A percentile compares a stretch with the other conserved stretches of the same genome.
These are phyloP conservation scores for Tetragnatha montana DNA, from an alignment of 2,888 invertebrate species.

Conservation along the genomic window DNA sequence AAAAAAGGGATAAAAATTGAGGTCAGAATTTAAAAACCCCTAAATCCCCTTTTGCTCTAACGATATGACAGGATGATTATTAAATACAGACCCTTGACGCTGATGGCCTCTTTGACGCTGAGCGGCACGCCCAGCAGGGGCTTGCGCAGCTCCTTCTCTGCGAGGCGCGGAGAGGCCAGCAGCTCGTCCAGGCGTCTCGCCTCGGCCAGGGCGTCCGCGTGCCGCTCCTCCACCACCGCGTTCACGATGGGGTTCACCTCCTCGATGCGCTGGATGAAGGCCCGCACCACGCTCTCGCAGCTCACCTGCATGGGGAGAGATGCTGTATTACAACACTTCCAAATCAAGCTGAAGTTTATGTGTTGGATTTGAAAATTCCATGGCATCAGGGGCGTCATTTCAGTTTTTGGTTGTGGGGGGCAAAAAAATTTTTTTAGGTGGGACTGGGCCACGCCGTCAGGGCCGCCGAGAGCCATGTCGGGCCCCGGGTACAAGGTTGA, in stretches of 20 bases:
- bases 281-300: slow-evolving; percentile 82
- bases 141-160: slow-evolving; percentile 81
- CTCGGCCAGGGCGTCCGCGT: slow-evolving; percentile 85
- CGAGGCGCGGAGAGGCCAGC: slow-evolving; percentile 81
- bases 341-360: too few species aligned
- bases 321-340: too few species aligned
- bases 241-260: slow-evolving; percentile 87
- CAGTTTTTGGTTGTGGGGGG: too few species aligned
- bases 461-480: too few species aligned
- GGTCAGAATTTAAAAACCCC: too few species aligned
- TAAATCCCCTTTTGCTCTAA: too few species aligned
- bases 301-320: slow-evolving; percentile 39
- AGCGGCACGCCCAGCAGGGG: slow-evolving; percentile 94
- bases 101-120: slow-evolving; percentile 91
- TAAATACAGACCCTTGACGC: slow-evolving; percentile 81
- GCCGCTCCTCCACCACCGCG: slow-evolving; percentile 88
- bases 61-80: neutral
- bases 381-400: too few species aligned
- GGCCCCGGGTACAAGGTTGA: too few species aligned
- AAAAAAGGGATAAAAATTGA: too few species aligned
- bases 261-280: slow-evolving; percentile 86
- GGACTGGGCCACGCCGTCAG: too few species aligned
- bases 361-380: too few species aligned
- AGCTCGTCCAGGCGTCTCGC: slow-evolving; percentile 84
- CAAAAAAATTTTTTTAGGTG: too few species aligned